A percentile compares a stretch with the other conserved stretches of the same genome.
phyloP scores from a whole-genome alignment of 2,113 vertebrate genomes.

The Sphyrna mokarran region DNA sequence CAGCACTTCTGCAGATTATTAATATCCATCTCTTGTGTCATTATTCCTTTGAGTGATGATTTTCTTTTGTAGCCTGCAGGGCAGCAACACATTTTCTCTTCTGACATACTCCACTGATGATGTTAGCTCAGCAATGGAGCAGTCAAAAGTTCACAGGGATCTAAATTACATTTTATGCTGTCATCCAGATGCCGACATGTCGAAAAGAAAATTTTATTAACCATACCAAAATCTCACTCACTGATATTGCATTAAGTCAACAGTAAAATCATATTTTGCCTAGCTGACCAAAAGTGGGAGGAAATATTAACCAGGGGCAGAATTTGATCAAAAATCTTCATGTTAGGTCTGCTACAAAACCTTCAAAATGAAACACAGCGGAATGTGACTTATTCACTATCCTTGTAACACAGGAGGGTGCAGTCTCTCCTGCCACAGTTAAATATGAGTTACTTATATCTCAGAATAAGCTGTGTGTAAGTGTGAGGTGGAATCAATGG shows the following conservation, averaged over 20 bases:
- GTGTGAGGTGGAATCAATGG: too few relatives aligned
- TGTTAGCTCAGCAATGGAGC: slow-evolving; percentile 38
- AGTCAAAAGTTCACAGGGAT: slow-evolving; percentile 37
- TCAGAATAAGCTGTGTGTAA: neutral
- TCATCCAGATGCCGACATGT: slow-evolving; percentile 29
- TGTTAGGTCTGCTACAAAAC: neutral
- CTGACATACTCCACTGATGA: slow-evolving; percentile 38
- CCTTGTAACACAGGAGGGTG: neutral
- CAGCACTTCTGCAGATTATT: slow-evolving; percentile 38
- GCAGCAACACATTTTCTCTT: slow-evolving; percentile 37
- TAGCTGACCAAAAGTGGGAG: neutral
- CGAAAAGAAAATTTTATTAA: slow-evolving; percentile 8
- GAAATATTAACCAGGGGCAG: neutral
- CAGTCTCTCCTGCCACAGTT: neutral
- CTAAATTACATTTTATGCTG: slow-evolving; percentile 33
- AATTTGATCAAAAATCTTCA: neutral
- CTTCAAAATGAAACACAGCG: neutral
- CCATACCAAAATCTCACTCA: neutral
- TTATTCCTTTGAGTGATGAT: slow-evolving; percentile 37
- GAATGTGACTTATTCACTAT: neutral
- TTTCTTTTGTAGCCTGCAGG: slow-evolving; percentile 37
- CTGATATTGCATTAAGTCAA: neutral
- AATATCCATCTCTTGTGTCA: slow-evolving; percentile 37
- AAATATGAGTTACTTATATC: neutral
- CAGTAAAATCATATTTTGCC: slow-evolving; percentile 25